Conservation (phyloP, 2,888 invertebrate species). For the Thecophora atra region DNA sequence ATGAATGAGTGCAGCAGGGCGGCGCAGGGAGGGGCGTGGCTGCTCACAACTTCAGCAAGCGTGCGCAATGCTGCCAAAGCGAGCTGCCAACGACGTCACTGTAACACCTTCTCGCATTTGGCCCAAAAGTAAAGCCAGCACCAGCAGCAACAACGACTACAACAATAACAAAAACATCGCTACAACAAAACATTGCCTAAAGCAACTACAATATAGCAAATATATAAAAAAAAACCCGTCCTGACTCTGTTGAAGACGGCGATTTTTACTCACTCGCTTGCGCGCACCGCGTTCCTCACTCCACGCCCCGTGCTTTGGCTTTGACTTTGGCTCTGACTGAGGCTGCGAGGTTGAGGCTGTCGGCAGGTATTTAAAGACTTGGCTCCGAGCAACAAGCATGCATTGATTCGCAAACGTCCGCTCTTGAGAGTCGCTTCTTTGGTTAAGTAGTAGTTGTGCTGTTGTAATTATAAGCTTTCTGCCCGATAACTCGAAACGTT, state of each 20-base stretch:
- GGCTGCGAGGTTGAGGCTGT: slow-evolving; percentile 42
- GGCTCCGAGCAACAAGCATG: slow-evolving; percentile 72
- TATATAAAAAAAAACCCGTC: slow-evolving; percentile 25
- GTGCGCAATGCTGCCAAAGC: slow-evolving; percentile 18
- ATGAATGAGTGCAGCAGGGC: neutral
- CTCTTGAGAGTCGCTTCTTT: slow-evolving; percentile 70
- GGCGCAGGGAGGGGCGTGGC: neutral
- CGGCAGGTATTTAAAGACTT: slow-evolving; percentile 72
- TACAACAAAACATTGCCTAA: too few species aligned
- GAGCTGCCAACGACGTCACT: slow-evolving; percentile 19
- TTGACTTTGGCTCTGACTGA: slow-evolving; percentile 42
- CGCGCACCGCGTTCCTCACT: slow-evolving; percentile 21
- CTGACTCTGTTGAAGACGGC: slow-evolving; percentile 21
- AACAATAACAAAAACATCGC: slow-evolving; percentile 18
- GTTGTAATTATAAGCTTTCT: slow-evolving; percentile 63
- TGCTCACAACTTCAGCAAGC: slow-evolving; percentile 13
- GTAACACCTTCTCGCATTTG: slow-evolving; percentile 15
- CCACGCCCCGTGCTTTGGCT: slow-evolving; percentile 38
- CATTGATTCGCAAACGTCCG: slow-evolving; percentile 77
- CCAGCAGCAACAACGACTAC: slow-evolving; percentile 11
- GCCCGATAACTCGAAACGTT: slow-evolving; percentile 40
- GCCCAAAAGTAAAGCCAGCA: slow-evolving; percentile 23
- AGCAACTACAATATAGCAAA: slow-evolving; percentile 28
- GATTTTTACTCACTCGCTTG: slow-evolving; percentile 26
- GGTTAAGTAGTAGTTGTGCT: slow-evolving; percentile 61